Evolutionary conservation across 64 coral and sea anemone genomes (phyloP).

Genomic region (Platygyra sinensis): DNA sequence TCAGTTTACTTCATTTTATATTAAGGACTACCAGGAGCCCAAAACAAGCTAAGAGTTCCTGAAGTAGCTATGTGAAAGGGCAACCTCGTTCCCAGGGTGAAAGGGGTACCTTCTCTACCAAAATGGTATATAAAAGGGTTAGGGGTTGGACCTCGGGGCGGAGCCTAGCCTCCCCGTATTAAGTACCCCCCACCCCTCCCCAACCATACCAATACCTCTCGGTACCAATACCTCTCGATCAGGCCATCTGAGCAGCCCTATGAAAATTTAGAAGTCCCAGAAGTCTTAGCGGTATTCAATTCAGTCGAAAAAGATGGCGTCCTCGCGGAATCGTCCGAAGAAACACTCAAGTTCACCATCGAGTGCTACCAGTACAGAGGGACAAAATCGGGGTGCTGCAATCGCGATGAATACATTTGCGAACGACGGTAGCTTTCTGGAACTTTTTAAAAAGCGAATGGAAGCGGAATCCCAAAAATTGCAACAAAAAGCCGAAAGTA

Average conservation of each 20-base stretch:
- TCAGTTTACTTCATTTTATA: too few species aligned
- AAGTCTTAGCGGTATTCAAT: not conserved
- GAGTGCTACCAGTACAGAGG: not conserved
- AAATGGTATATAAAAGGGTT: too few species aligned
- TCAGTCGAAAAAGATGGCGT: not conserved
- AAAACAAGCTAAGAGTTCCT: too few species aligned
- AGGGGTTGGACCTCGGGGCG: too few species aligned
- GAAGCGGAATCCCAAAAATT: constrained; percentile 5
- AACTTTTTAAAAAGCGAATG: constrained; percentile 47
- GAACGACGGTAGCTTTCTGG: constrained; percentile 32
- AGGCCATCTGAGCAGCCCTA: too few species aligned
- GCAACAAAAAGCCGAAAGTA: not conserved
- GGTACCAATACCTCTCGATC: not conserved
- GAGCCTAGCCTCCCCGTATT: too few species aligned
- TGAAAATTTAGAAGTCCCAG: not conserved
- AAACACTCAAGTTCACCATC: not conserved
- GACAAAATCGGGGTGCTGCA: not conserved
- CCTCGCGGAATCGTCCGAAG: not conserved
- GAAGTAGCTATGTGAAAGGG: too few species aligned
- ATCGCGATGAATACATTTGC: constrained; percentile 20
- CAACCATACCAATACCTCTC: too few species aligned
- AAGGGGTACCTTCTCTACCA: too few species aligned
- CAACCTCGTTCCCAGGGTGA: too few species aligned
- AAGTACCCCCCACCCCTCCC: too few species aligned
- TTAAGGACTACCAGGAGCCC: too few species aligned